Base-by-base conservation (phyloP, 2,797 vertebrate genomes). In the Macrochelys suwanniensis region DNA sequence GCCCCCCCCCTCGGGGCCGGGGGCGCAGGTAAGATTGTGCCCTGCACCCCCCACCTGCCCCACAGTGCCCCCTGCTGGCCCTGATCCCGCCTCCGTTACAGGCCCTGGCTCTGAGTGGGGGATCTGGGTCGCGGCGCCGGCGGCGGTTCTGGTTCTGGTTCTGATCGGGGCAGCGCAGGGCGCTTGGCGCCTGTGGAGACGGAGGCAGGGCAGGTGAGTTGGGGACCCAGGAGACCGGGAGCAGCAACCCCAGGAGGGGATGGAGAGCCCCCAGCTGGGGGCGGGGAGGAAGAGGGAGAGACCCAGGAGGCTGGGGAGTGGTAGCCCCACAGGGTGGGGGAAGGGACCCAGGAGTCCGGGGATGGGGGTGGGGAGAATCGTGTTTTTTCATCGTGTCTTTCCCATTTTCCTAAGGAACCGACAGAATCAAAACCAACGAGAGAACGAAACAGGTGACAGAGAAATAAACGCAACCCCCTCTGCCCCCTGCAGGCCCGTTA, bases 241-340 rank as follows among this genome's bases (percentile, higher is more conserved):
- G 7, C 4, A 4, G 59, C 5, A 5, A 5, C 56, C 56, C 26
- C 7, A 31, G 5, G 12, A 6, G 28, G 6, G 12, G 6, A 7
- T 61, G 31, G 12, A 2, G 28, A 6, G 3, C 13, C 28, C 57
- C 28, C 12, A 33, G 13, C 10, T 31, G 4, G 23, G 9, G 9
- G 8, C 6, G 23, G 54, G 10, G 23, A 25, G 54, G 23, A 50
- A 50, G 51, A 53, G 51, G 17, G 17, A 19, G 51, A 17, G 53
- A 54, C 53, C 7, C 19, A 54, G 53, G 53, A 54, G 51, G 3
- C 53, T 25, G 53, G 53, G 53, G 53, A 25, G 53, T 23, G 53
- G 53, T 54, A 54, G 53, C 53, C 4, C 53, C 53, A 9, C 4
- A 23, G 61, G n/a, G 17, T 19, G 17, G 31, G 61, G 17, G 33